phyloP scores from a whole-genome alignment of 2,113 vertebrate genomes.

The Phylloscopus whistleri region DNA sequence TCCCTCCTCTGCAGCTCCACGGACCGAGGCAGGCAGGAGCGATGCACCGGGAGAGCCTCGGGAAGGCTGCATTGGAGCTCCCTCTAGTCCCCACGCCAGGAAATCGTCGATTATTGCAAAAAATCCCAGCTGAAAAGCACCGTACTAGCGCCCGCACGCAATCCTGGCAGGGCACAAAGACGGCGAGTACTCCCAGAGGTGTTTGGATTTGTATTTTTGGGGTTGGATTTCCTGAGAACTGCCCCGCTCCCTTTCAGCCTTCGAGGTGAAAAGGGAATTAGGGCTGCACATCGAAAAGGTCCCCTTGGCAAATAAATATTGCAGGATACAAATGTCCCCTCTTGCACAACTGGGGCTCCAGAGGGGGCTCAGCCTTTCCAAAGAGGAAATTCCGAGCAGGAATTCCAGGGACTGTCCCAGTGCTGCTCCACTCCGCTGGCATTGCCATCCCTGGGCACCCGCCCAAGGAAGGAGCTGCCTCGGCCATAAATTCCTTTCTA shows the following conservation, averaged over 20 bases:
- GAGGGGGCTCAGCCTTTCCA: background rate
- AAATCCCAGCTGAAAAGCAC: background rate
- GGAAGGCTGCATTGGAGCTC: constrained; percentile 31
- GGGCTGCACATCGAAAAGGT: accelerated
- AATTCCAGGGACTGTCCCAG: background rate
- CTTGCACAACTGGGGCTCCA: accelerated
- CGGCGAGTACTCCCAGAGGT: accelerated
- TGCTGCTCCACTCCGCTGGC: accelerated
- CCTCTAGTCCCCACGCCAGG: constrained; percentile 28
- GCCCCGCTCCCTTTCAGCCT: accelerated
- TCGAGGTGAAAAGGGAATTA: background rate
- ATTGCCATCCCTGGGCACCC: background rate
- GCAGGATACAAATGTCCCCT: too few species aligned
- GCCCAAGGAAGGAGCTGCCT: background rate
- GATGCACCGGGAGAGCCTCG: accelerated
- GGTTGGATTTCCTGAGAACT: background rate
- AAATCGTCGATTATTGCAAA: background rate
- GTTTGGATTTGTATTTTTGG: background rate
- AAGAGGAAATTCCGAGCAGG: background rate
- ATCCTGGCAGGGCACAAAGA: accelerated
- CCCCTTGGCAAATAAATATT: too few species aligned
- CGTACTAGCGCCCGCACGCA: accelerated
- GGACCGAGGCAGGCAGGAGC: accelerated
- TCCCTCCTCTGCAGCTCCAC: background rate
- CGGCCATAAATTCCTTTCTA: accelerated